Percentiles rank a stretch among this genome's conserved stretches.
phyloP scores from a whole-genome alignment of 35 echinoderm and acorn worm genomes.

The Heliocidaris tuberculata region DNA sequence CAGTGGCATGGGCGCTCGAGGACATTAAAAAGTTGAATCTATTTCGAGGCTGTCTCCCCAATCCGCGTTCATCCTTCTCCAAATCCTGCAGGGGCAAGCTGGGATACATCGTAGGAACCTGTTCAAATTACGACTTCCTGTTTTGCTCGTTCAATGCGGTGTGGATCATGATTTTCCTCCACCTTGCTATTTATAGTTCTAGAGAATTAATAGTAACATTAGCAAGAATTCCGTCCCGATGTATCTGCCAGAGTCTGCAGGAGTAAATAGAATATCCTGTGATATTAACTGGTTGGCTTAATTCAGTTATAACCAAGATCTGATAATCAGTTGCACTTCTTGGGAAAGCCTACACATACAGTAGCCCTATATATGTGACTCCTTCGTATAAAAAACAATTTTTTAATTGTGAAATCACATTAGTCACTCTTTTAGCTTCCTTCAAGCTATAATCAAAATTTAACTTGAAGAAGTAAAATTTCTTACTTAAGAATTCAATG shows the following conservation, averaged over 20 bases:
- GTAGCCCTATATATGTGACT: not conserved
- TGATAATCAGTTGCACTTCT: not conserved
- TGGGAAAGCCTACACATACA: not conserved
- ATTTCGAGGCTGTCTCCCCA: not conserved
- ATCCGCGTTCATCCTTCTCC: conserved; percentile 7
- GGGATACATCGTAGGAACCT: not conserved
- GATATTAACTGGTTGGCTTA: not conserved
- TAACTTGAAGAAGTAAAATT: too few species aligned
- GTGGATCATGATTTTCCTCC: not conserved
- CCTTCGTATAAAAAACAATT: not conserved
- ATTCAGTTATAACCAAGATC: not conserved
- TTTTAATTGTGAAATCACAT: too few species aligned
- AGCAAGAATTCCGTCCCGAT: not conserved
- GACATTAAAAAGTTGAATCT: not conserved
- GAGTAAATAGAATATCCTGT: conserved; percentile 18
- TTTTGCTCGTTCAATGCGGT: not conserved
- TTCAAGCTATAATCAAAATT: too few species aligned
- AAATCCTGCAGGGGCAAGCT: not conserved
- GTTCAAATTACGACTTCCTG: not conserved
- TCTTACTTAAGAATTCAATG: too few species aligned
- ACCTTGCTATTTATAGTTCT: not conserved
- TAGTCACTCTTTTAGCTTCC: too few species aligned
- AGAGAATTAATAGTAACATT: not conserved
- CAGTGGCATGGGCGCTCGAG: not conserved
- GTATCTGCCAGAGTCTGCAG: not conserved